Percentiles rank a stretch among this genome's conserved stretches.
phyloP scores from a whole-genome alignment of 64 coral and sea anemone genomes.

The Actinia tenebrosa region DNA sequence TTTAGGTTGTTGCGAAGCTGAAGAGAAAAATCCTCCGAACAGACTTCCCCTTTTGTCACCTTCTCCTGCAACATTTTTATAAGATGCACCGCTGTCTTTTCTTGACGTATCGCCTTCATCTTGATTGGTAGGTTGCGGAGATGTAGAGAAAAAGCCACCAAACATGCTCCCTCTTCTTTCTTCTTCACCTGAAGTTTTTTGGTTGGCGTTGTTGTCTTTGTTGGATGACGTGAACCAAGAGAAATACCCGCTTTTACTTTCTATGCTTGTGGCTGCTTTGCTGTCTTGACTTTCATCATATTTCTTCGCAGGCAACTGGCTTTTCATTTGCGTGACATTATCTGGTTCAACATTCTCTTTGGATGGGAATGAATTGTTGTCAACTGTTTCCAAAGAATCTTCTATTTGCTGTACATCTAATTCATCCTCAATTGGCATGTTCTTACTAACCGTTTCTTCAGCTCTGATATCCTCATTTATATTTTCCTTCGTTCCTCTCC shows the following conservation, averaged over 20 bases:
- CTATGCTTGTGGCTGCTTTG: not conserved
- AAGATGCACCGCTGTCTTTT: not conserved
- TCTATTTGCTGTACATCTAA: not conserved
- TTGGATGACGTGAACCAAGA: not conserved
- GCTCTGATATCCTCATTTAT: not conserved
- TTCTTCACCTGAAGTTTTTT: not conserved
- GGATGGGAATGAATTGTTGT: not conserved
- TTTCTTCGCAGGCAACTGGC: not conserved
- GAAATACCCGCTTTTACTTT: not conserved
- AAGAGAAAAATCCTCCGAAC: not conserved
- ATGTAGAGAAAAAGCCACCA: not conserved
- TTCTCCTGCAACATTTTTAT: not conserved
- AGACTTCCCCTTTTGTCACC: not conserved
- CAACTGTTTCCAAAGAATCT: not conserved
- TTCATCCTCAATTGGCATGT: not conserved
- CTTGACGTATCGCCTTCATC: not conserved
- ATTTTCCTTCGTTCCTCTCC: not conserved
- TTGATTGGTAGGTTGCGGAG: not conserved
- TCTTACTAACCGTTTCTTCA: not conserved
- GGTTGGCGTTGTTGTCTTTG: not conserved
- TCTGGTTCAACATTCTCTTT: not conserved
- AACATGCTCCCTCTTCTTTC: constrained; percentile 2
- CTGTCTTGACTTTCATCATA: not conserved
- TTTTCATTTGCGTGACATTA: not conserved
- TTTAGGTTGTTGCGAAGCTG: not conserved